Evolutionary conservation across 2,888 invertebrate species (phyloP), one percentile per base, ranked within the genome.

Genomic region (Piscicola geometra): DNA sequence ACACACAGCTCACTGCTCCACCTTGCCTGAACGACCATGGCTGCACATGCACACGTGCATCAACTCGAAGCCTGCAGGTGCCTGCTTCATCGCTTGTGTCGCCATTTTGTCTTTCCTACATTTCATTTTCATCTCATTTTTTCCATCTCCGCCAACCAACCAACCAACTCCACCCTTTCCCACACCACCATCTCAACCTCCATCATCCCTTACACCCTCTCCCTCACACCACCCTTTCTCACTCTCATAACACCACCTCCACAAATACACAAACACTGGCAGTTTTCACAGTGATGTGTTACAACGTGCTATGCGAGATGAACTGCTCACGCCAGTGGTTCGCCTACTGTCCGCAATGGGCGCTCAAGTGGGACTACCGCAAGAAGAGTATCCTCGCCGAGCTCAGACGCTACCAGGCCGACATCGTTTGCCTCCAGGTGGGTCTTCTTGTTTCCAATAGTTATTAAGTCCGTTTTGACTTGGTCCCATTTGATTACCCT

Each of bases 301-400:
- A 99, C 89, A 99, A 99, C 88, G 96, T 99, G 81, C 89, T 99
- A 81, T 97, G 98, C 88, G 97, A 98, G 89, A 97, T 97, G 88
- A 98, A 97, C 86, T 98, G 98, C 79, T 98, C 98, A 75, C 88
- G 96, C 82, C 95, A 96, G 87, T 94, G 96, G 92, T 99, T 99
- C 88, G 96, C 94, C 82, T 99, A 99, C 88, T 99, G 98, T 86
- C 98, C 99, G 32, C 92, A 93, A 82, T 99, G 98, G 98, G 98
- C 98, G 75, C 89, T 99, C 78, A 92, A 92, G 86, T 99, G 99
- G 99, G 95, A 96, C 83, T 98, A 98, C 88, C 89, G 99, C 81
- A 95, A 96, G 88, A 95, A 95, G 87, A 92, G 93, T 78, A 98
- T 99, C 84, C 89, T 99, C 83, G 93, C 93, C 84, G 98, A 99